A percentile compares a stretch with the other conserved stretches of the same genome.
Conservation (phyloP, 2,113 vertebrate species). For the Saccopteryx bilineata region DNA sequence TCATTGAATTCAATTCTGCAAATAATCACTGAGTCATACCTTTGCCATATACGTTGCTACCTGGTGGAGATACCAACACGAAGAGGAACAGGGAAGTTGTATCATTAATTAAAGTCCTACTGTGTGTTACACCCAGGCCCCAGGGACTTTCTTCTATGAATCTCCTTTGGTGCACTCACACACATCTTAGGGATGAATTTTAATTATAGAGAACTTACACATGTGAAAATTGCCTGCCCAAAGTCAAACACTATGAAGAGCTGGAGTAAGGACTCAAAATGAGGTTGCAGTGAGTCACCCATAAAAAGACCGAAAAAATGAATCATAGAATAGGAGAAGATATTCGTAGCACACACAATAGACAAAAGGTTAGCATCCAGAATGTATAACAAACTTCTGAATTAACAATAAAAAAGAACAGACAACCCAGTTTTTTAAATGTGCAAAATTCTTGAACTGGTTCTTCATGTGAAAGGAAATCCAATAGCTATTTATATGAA, state of each 20-base stretch:
- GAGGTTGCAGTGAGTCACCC: background rate
- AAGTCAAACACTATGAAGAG: background rate
- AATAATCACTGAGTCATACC: background rate
- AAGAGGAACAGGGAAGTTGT: background rate
- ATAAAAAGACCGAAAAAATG: background rate
- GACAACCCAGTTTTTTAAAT: background rate
- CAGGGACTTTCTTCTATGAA: background rate
- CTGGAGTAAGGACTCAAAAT: background rate
- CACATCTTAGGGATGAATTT: background rate
- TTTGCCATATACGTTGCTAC: background rate
- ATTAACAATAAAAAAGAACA: background rate
- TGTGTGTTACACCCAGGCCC: background rate
- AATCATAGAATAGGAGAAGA: background rate
- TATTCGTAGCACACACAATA: background rate
- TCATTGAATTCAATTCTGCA: background rate
- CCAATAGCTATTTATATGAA: background rate
- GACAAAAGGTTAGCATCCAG: no score
- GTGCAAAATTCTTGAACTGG: background rate
- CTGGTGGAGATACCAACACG: background rate
- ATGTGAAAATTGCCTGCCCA: background rate
- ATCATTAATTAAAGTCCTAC: background rate
- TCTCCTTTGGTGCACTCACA: background rate
- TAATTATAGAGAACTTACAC: background rate
- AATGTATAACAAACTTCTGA: no score
- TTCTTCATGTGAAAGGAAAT: background rate